Evolutionary conservation across 2,888 invertebrate genomes (phyloP).

Genomic region (Leucophenga montana): DNA sequence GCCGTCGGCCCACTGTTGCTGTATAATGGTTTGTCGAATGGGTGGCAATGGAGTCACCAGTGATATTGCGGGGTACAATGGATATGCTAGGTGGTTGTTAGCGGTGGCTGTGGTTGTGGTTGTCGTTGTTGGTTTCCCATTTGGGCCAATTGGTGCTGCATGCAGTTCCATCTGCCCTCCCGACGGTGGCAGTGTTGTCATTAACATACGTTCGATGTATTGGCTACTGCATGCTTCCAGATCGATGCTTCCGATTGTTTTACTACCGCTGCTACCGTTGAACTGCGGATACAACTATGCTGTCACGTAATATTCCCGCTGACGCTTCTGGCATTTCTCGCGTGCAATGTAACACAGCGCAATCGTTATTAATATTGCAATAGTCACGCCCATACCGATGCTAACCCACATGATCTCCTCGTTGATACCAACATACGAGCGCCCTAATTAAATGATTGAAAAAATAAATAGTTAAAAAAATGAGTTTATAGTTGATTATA

Average conservation of each 20-base stretch:
- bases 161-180: conserved; percentile 3
- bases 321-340: conserved; percentile 85
- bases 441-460: conserved; percentile 75
- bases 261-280: conserved; percentile 30
- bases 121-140: neutral
- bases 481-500: too few relatives aligned
- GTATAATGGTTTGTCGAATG: conserved; percentile 39
- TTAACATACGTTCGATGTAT: neutral
- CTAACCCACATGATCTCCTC: conserved; percentile 93
- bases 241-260: conserved; percentile 36
- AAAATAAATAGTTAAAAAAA: neutral
- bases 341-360: conserved; percentile 87
- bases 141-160: conserved; percentile 31
- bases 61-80: conserved; percentile 5
- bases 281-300: conserved; percentile 75
- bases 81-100: conserved; percentile 38
- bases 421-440: conserved; percentile 87
- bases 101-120: conserved; percentile 12
- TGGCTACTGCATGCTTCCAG: conserved; percentile 27
- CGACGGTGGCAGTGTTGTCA: neutral
- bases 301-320: conserved; percentile 81
- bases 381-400: conserved; percentile 80
- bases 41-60: neutral
- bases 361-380: conserved; percentile 85
- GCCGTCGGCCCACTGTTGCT: conserved; percentile 54